Evolutionary conservation across 2,797 vertebrate species (phyloP), one percentile per base, ranked within the genome.

Genomic region (Phoxinus dragarum): DNA sequence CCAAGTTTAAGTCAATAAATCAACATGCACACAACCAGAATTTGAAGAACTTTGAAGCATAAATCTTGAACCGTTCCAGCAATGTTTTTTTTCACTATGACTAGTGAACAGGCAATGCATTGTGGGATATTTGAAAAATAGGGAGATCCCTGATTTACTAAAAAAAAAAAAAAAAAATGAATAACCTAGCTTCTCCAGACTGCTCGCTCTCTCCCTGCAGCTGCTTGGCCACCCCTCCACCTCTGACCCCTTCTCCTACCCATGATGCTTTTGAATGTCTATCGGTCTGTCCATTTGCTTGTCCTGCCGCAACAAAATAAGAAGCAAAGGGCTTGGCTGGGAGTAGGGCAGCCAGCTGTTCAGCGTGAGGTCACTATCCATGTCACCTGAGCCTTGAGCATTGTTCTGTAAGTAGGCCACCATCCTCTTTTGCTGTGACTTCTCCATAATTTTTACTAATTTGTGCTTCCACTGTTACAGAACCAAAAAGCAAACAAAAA

Each of bases 331-430:
- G 95, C 94, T 96, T 95, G 96, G 96, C 96, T 96, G 95, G 97
- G 97, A 97, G 95, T 98, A 97, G 97, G 96, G 96, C 98, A 97
- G 97, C 97, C 97, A 91, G 90, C 96, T 96, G 96, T 94, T 94
- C 96, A 96, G 96, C 96, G 96, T 96, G 96, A 96, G 97, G 97
- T 97, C 97, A 97, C 97, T 96, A 97, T 97, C 94, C 97, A 97
- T 97, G 97, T 94, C 96, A 96, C 96, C 96, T 92, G 95, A 95
- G 94, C 95, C 95, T 92, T 96, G 96, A 95, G 93, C 95, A 93
- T 94, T 95, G 96, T 95, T 97, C 96, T 97, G 97, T 99, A 99
- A 98, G 98, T 99, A 99, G 98, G 97, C 96, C 94, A 96, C 94
- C 94, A 94, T 94, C 94, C 95, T 97, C 95, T 96, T 94, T 96